A percentile compares a stretch with the other conserved stretches of the same genome.
Evolutionary conservation across 2,113 vertebrate genomes (phyloP).

Genomic region (Heloderma charlesbogerti): DNA sequence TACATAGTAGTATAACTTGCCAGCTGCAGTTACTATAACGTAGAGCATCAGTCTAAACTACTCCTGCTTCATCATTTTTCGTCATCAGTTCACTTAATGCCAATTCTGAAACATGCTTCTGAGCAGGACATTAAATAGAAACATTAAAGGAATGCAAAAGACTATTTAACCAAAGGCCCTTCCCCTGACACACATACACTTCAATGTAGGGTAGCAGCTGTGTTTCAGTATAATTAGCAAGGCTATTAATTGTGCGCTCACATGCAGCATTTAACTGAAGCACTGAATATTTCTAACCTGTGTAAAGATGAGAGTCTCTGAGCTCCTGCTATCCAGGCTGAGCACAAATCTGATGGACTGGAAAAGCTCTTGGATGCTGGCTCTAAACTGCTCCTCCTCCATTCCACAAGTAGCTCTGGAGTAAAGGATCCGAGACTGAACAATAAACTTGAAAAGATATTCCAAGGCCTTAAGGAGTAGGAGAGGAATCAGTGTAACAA

Average conservation of each 20-base stretch:
- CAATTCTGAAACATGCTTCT: slow-evolving; percentile 2
- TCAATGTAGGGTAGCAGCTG: slow-evolving; percentile 15
- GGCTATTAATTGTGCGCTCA: background rate
- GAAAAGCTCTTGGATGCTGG: slow-evolving; percentile 96
- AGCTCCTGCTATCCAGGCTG: slow-evolving; percentile 95
- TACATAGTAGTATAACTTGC: slow-evolving; percentile 18
- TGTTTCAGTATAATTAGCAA: background rate
- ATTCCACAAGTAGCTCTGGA: slow-evolving; percentile 95
- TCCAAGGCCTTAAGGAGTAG: slow-evolving; percentile 88
- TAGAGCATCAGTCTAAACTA: slow-evolving; percentile 17
- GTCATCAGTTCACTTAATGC: slow-evolving; percentile 37
- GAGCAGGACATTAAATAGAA: slow-evolving; percentile 34
- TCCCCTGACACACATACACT: background rate
- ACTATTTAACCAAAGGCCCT: slow-evolving; percentile 2
- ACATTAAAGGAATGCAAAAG: slow-evolving; percentile 12
- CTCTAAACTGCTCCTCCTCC: slow-evolving; percentile 96
- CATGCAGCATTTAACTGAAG: slow-evolving; percentile 27
- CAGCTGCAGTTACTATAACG: slow-evolving; percentile 19
- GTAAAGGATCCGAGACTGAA: slow-evolving; percentile 96
- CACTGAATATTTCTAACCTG: slow-evolving; percentile 83
- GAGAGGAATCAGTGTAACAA: slow-evolving; percentile 51
- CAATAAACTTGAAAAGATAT: slow-evolving; percentile 98
- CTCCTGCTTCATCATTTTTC: background rate
- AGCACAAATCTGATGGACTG: slow-evolving; percentile 97
- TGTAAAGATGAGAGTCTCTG: slow-evolving; percentile 95